Percentiles rank a stretch among this genome's conserved stretches.
phyloP scores from a whole-genome alignment of 2,113 vertebrate species.

The Ptyas mucosa region DNA sequence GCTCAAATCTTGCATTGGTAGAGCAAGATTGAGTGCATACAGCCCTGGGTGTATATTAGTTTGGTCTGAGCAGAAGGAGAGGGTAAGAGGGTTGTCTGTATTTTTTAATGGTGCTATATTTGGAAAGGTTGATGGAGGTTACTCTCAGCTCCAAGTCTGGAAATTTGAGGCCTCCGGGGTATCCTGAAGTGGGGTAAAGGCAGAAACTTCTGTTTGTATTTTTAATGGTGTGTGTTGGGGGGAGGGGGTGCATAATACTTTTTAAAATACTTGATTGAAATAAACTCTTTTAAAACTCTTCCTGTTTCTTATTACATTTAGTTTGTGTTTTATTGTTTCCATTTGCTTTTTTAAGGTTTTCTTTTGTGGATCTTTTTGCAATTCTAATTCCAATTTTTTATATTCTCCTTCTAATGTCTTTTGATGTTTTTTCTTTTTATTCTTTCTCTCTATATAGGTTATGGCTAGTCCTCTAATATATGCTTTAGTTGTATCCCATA shows the following conservation, averaged over 20 bases:
- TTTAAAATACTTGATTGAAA: slow-evolving; percentile 35
- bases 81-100: background rate
- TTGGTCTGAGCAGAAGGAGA: background rate
- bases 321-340: no score
- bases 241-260: slow-evolving; percentile 2
- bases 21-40: background rate
- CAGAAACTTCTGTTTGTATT: slow-evolving; percentile 16
- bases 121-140: slow-evolving; percentile 1
- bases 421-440: no score
- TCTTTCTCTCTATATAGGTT: no score
- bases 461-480: no score
- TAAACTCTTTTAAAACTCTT: slow-evolving; percentile 21
- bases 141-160: background rate
- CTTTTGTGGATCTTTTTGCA: no score
- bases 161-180: slow-evolving; percentile 25
- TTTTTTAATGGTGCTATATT: slow-evolving; percentile 30
- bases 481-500: no score
- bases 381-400: no score
- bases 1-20: background rate
- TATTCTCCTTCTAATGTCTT: no score
- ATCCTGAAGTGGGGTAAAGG: slow-evolving; percentile 23
- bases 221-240: slow-evolving; percentile 16
- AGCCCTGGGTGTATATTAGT: background rate
- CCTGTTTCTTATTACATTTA: background rate
- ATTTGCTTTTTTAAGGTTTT: no score